Base-by-base conservation (phyloP, 2,797 vertebrate species). In the Leptatherina wallacei region DNA sequence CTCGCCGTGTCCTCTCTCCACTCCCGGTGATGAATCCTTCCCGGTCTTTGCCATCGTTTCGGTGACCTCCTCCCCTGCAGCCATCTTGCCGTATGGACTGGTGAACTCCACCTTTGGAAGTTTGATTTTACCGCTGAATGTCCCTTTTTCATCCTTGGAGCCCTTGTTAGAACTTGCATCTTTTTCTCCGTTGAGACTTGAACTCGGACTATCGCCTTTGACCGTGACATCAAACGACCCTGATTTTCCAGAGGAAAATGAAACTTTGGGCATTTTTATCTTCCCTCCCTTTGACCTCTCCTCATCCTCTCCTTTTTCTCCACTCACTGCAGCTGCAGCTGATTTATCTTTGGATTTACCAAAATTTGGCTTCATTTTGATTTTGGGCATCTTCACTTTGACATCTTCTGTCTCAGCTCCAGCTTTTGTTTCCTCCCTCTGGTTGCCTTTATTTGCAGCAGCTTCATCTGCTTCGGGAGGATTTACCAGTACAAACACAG, bases 51-150 rank as follows among this genome's bases (percentile, higher is more conserved):
- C 54, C 54, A 49, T 85, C 54, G 81, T 77, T n/a, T 93, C 77
- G 2, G 71, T 29, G 36, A 89, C 84, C 0, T 78, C 71, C 42
- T 85, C 91, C 9, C 67, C 75, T 49, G 52, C 58, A 2, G 61
- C 38, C 63, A 68, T 80, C 73, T 93, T 95, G 29, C 80, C 69
- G 72, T 95, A 94, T 3, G 94, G 92, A 64, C 95, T 91, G 0
- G 93, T 90, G 61, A 97, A 91, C 75, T 94, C 94, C 13, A 97
- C 89, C 6, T 95, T 95, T 67, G 96, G 96, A 66, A 96, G 82
- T 61, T 92, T 95, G 6, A 95, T 82, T 81, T 95, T 94, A 59
- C 91, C 89, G 55, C 86, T 61, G 40, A 93, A 83, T 70, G 80
- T 87, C 24, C 75, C 75, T 77, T 89, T 91, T 44, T 89, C 75